Evolutionary conservation across 2,888 invertebrate species (phyloP), one percentile per base, ranked within the genome.

Genomic region (Spodoptera exigua): DNA sequence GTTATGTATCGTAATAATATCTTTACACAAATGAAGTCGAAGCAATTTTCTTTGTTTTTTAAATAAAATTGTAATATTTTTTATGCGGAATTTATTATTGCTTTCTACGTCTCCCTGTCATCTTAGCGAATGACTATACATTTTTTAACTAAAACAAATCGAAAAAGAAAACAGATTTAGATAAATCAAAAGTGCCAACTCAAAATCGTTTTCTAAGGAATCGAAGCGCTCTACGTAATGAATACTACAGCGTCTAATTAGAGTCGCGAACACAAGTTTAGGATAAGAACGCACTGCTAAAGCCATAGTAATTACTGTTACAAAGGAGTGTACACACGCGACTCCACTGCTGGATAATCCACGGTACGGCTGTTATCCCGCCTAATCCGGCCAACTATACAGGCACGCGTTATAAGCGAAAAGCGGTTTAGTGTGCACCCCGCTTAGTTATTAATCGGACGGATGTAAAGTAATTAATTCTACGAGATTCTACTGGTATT

Each of bases 261-360:
- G 70, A 72, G 72, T 74, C 71, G 71, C 69, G 75, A 75, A 72
- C 61, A 63, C 70, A 65, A 65, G 40, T 60, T 67, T 65, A 65
- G 49, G 58, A 65, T 71, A 75, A 74, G 74, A 76, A 80, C 74
- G 72, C 67, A 72, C 63, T 61, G 59, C 54, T 65, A 84, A 86
- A 87, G 84, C 84, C 87, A 71, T 84, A 86, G 86, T 85, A 85
- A 87, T 86, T 86, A 85, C 78, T 54, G 68, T 78, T 55, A 80
- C 81, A 83, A 82, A 79, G 79, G 73, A 76, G 78, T 65, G 73
- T 71, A 79, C 78, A 81, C 79, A 77, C 78, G 58, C 58, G 79
- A 75, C 64, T 69, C 67, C 65, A 68, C 78, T 77, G 57, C 66
- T 70, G 74, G 84, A 83, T 86, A 83, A 88, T 85, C 86, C 85